These are phyloP conservation scores for Nesogale talazaci DNA, from an alignment of 2,113 vertebrate species.

Conservation along the genomic window DNA sequence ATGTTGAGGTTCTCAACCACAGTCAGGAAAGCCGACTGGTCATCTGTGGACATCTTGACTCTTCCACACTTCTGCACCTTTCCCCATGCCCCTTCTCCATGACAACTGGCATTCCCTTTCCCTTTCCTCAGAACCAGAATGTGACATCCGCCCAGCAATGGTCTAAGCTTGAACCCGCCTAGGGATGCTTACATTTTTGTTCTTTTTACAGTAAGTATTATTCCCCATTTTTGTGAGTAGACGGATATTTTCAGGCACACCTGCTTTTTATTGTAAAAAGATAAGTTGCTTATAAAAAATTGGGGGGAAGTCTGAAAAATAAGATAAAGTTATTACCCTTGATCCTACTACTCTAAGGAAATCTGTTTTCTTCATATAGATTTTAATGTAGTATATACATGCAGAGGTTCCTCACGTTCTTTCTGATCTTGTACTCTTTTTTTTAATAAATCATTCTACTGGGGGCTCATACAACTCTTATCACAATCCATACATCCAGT, in stretches of 20 bases:
- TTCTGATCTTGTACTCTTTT: too few relatives aligned
- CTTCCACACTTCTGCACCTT: not conserved
- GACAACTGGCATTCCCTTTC: not conserved
- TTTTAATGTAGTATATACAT: not conserved
- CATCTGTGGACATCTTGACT: not conserved
- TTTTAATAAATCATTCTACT: too few relatives aligned
- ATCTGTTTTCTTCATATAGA: not conserved
- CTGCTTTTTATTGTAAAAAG: conserved; percentile 35
- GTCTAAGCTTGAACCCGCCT: not conserved
- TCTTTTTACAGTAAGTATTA: not conserved
- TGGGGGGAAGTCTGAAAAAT: conserved; percentile 8
- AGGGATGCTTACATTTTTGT: not conserved
- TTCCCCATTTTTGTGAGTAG: not conserved
- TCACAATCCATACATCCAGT: too few relatives aligned
- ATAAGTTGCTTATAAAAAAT: not conserved
- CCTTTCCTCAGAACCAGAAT: not conserved
- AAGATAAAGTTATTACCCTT: not conserved
- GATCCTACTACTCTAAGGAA: conserved; percentile 14
- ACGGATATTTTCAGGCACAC: not conserved
- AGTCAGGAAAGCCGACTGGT: not conserved
- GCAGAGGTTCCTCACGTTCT: not conserved
- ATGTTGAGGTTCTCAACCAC: not conserved
- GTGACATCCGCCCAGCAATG: not conserved
- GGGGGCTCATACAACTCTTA: too few relatives aligned
- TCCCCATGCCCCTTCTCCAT: not conserved